A percentile compares a stretch with the other conserved stretches of the same genome.
Evolutionary conservation across 1,140 invertebrate genomes (phyloP).

Genomic region (Chironomus tepperi): DNA sequence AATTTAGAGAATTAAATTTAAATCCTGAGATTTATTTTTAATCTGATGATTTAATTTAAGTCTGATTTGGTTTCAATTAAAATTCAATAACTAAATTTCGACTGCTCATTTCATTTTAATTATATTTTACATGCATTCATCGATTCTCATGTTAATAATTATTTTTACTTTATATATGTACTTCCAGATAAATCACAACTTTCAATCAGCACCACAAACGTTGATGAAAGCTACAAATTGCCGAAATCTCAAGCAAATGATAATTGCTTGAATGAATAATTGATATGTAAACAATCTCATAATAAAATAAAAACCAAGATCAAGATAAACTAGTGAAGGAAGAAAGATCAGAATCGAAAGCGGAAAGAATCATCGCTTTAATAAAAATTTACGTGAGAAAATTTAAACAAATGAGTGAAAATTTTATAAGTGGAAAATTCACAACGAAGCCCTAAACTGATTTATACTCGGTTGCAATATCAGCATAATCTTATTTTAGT

Average conservation of each 20-base stretch:
- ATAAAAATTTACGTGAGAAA: not conserved
- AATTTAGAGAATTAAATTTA: too few species aligned
- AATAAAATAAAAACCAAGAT: not conserved
- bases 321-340: not conserved
- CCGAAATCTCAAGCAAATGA: not conserved
- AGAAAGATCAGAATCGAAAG: constrained; percentile 1
- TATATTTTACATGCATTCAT: too few species aligned
- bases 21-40: too few species aligned
- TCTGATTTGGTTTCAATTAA: too few species aligned
- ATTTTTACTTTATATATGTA: not conserved
- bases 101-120: too few species aligned
- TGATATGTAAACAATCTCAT: not conserved
- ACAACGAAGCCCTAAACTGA: too few species aligned
- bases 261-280: too few species aligned
- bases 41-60: too few species aligned
- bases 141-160: too few species aligned
- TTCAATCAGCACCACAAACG: not conserved
- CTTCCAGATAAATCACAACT: not conserved
- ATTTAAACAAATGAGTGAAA: not conserved
- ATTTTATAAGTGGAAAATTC: too few species aligned
- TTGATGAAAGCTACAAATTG: not conserved
- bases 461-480: not conserved
- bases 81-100: too few species aligned
- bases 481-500: not conserved
- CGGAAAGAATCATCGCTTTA: not conserved